Evolutionary conservation across 2,113 vertebrate species (phyloP), one percentile per base, ranked within the genome.

Genomic region (Danio rerio): DNA sequence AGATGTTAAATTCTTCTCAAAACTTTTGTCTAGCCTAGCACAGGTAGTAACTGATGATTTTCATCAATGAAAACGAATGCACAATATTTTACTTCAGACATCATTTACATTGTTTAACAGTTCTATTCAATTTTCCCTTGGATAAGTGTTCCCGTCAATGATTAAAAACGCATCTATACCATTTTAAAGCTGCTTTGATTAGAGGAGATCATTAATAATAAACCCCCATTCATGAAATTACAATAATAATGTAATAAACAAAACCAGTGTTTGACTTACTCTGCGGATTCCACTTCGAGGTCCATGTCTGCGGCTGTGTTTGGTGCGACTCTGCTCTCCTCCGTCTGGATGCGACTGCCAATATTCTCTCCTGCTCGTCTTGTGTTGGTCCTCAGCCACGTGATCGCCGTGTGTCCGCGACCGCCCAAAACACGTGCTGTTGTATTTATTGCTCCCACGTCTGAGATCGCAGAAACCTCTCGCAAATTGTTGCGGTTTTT

Each of bases 401-500:
- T 94, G 92, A 91, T 88, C 81, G 70, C 56, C 65, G 81, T 83
- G 82, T 80, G 81, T 62, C 18, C 56, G 73, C 88, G 82, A 89
- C 93, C 89, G 89, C 90, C 92, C 91, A 89, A 85, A 85, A 82
- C 93, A 94, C 92, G 93, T 94, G 93, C 88, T 86, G 62, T 59
- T 65, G 87, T 83, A 66, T 86, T 70, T 18, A 56, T 66, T 81
- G 62, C 80, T 47, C 47, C 49, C 75, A 21, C 80, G 56, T 81
- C 50, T 74, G 16, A 65, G 47, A 43, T 59, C 82, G 50, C 78
- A 10, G 62, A 49, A 58, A 80, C 40, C 16, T 66, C 63, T 45
- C 21, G 43, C 63, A 61, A 61, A 74, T 63, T 71, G 76, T 18
- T 65, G 56, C 52, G 58, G 42, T 40, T 76, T 83, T n/a, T 81